Percentiles rank a stretch among this genome's conserved stretches.
Evolutionary conservation across 2,888 invertebrate species (phyloP).

Genomic region (Lycia hirtaria): DNA sequence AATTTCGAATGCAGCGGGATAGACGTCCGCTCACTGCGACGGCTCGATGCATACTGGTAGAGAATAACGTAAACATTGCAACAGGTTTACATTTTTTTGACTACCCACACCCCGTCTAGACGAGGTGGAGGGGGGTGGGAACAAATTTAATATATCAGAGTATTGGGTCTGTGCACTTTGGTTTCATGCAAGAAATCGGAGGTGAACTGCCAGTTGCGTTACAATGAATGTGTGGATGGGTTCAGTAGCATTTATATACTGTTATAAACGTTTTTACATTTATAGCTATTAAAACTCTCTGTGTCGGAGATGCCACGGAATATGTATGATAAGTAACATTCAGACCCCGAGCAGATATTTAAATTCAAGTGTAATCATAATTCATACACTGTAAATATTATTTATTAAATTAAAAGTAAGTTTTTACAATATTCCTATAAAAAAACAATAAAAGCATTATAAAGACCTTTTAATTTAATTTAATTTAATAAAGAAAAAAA

Average conservation of each 20-base stretch:
- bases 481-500: too few relatives aligned
- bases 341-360: too few relatives aligned
- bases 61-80: constrained; percentile 20
- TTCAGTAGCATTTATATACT: constrained; percentile 4
- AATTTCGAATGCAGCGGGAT: constrained; percentile 1
- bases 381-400: too few relatives aligned
- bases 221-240: not conserved
- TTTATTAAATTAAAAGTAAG: too few relatives aligned
- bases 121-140: constrained; percentile 28
- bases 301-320: too few relatives aligned
- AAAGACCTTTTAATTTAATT: too few relatives aligned
- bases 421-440: too few relatives aligned
- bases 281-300: too few relatives aligned
- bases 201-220: not conserved
- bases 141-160: constrained; percentile 35
- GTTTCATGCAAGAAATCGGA: constrained; percentile 27
- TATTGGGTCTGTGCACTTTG: constrained; percentile 40
- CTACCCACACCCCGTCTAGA: constrained; percentile 41
- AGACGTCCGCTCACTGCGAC: constrained; percentile 29
- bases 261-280: too few relatives aligned
- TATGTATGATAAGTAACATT: too few relatives aligned
- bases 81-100: constrained; percentile 34
- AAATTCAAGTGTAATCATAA: too few relatives aligned
- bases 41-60: constrained; percentile 26
- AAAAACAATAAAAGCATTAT: too few relatives aligned